Percentiles rank a stretch among this genome's conserved stretches.
Conservation (phyloP, 2,797 vertebrate species). For the Dryobates pubescens region DNA sequence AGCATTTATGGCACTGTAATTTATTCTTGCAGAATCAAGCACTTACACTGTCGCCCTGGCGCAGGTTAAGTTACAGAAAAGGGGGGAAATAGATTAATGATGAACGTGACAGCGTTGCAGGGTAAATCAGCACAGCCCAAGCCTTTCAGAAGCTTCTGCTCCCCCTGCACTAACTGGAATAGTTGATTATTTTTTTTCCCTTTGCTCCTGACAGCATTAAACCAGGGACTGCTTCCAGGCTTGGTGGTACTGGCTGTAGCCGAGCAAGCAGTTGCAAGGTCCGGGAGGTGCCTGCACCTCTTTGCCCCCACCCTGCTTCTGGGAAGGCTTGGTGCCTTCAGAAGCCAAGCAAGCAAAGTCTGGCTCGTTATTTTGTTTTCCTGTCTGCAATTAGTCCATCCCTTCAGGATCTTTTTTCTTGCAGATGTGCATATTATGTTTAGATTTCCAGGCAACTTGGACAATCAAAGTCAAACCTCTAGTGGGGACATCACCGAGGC, state of each 20-base stretch:
- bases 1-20: constrained; percentile 64
- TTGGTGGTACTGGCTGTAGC: rapidly evolving
- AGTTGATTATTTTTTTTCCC: background rate
- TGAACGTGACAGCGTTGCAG: constrained; percentile 53
- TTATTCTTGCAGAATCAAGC: constrained; percentile 65
- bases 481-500: background rate
- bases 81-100: constrained; percentile 54
- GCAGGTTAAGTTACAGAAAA: constrained; percentile 51
- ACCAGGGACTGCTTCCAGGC: background rate
- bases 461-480: background rate
- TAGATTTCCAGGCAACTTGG: background rate
- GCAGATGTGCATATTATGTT: background rate
- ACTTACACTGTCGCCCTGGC: constrained; percentile 16
- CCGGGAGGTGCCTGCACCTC: background rate
- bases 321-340: background rate
- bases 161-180: background rate
- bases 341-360: background rate
- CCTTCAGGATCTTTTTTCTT: background rate
- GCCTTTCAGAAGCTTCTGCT: background rate
- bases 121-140: background rate
- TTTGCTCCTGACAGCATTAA: background rate
- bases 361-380: background rate
- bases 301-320: background rate
- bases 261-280: rapidly evolving
- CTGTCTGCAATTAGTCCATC: background rate